phyloP scores from a whole-genome alignment of 2,113 vertebrate genomes.

The Oreocharis arfaki region DNA sequence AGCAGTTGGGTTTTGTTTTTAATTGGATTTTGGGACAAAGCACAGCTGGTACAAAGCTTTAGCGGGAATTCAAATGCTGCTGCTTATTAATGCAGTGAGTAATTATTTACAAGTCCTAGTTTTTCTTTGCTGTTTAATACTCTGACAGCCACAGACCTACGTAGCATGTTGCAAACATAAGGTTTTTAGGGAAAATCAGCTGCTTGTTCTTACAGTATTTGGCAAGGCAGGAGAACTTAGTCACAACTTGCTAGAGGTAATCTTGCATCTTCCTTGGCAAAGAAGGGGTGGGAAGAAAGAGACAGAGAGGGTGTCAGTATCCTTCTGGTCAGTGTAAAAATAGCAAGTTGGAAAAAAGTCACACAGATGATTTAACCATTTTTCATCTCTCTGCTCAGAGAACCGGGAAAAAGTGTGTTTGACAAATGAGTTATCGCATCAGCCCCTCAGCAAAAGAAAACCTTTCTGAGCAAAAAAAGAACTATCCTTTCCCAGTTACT shows the following conservation, averaged over 20 bases:
- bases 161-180: not conserved
- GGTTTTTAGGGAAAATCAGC: not conserved
- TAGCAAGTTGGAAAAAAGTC: not conserved
- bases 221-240: constrained; percentile 3
- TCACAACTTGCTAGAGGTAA: not conserved
- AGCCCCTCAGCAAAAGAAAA: not conserved
- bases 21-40: constrained; percentile 66
- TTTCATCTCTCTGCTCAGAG: constrained; percentile 8
- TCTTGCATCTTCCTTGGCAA: not conserved
- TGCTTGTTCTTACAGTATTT: constrained; percentile 13
- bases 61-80: constrained; percentile 62
- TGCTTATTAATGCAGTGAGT: constrained; percentile 36
- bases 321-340: not conserved
- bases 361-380: not conserved
- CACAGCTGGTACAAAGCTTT: constrained; percentile 48
- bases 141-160: not conserved
- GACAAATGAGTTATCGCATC: not conserved
- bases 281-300: not conserved
- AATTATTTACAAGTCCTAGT: constrained; percentile 39
- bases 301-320: not conserved
- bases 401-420: not conserved
- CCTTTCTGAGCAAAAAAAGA: not conserved
- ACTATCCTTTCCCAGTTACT: not conserved
- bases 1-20: not conserved
- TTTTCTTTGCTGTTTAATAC: constrained; percentile 43